Conservation (phyloP, 2,113 vertebrate genomes). For the Monopterus albus region DNA sequence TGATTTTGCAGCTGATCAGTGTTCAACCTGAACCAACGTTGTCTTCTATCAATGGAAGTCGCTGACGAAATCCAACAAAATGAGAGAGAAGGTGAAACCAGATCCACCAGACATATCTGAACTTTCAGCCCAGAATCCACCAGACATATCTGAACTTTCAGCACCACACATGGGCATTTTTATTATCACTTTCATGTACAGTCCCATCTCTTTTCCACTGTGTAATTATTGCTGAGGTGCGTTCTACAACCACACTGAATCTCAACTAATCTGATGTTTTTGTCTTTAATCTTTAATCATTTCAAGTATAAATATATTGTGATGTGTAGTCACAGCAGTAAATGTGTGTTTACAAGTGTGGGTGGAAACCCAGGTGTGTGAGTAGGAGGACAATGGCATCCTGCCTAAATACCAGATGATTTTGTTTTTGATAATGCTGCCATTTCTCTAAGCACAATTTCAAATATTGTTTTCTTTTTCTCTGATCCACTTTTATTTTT, state of each 20-base stretch:
- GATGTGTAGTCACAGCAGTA: background rate
- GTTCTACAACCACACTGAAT: background rate
- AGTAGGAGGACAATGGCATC: constrained; percentile 34
- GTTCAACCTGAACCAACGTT: too few species aligned
- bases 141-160: background rate
- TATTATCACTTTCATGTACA: background rate
- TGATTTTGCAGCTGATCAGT: too few species aligned
- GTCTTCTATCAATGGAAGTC: too few species aligned
- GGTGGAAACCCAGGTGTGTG: constrained; percentile 17
- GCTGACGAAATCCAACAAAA: background rate
- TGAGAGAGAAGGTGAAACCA: background rate
- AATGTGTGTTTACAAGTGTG: background rate
- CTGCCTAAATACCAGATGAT: constrained; percentile 27
- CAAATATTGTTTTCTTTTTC: background rate
- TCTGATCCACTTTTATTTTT: constrained; percentile 23
- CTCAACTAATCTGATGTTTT: background rate
- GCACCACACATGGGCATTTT: background rate
- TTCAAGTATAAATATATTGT: background rate
- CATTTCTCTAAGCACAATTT: constrained; percentile 27
- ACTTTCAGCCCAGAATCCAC: too few species aligned
- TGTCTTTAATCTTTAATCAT: background rate
- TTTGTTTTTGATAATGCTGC: constrained; percentile 41
- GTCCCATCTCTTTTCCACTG: background rate
- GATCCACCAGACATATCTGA: too few species aligned
- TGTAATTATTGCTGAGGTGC: background rate